Evolutionary conservation across 2,113 vertebrate species (phyloP).

Genomic region (Zosterops pallidus): DNA sequence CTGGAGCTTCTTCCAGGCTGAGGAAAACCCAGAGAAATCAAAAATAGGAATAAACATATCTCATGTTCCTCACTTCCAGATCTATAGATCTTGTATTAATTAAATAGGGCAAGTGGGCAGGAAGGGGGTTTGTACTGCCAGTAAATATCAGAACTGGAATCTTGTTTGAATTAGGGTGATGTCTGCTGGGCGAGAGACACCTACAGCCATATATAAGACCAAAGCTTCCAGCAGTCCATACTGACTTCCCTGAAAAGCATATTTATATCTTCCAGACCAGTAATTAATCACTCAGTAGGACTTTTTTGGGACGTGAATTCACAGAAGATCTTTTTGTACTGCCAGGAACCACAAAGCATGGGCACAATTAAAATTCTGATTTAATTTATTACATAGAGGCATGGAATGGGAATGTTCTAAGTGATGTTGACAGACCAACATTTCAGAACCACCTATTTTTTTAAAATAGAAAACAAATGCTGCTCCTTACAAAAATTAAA

Average conservation of each 20-base stretch:
- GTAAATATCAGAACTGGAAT: conserved; percentile 40
- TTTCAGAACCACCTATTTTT: conserved; percentile 73
- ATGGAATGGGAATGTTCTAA: conserved; percentile 74
- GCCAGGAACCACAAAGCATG: conserved; percentile 79
- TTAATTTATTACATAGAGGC: conserved; percentile 79
- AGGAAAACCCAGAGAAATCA: background rate
- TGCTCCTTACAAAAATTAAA: conserved; percentile 65
- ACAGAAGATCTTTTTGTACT: conserved; percentile 80
- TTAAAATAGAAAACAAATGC: conserved; percentile 74
- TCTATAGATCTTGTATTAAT: conserved; percentile 17
- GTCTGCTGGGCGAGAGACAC: conserved; percentile 73
- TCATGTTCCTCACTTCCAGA: background rate
- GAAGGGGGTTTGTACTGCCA: background rate
- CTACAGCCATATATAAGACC: conserved; percentile 66
- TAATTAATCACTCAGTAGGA: conserved; percentile 82
- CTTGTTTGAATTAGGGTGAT: conserved; percentile 83
- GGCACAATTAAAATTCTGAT: conserved; percentile 83
- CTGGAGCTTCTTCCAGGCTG: background rate
- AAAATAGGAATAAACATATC: background rate
- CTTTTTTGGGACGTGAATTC: conserved; percentile 71
- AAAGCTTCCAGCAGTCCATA: conserved; percentile 72
- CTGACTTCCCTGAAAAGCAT: conserved; percentile 77
- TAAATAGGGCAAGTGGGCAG: background rate
- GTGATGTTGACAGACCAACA: conserved; percentile 72
- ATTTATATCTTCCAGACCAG: conserved; percentile 87